A percentile compares a stretch with the other conserved stretches of the same genome.
Conservation (phyloP, 2,797 vertebrate species). For the Enteromius anoplus region DNA sequence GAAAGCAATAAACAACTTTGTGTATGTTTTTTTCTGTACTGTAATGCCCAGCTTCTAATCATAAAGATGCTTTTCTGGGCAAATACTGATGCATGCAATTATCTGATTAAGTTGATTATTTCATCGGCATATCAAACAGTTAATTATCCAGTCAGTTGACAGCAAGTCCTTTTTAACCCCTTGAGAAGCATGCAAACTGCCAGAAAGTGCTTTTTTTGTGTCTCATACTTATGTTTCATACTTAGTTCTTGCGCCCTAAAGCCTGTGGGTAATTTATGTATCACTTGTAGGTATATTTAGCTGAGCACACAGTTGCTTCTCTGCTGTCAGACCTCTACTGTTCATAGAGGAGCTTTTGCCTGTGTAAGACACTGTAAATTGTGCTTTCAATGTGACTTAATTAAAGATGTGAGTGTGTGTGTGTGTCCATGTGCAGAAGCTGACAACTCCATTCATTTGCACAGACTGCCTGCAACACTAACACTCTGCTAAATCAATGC, state of each 20-base stretch:
- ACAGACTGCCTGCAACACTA: slow-evolving; percentile 44
- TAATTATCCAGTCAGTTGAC: not conserved
- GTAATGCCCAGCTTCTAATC: not conserved
- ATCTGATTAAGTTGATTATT: not conserved
- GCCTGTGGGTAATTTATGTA: slow-evolving; percentile 2
- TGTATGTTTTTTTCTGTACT: not conserved
- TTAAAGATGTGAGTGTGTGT: slow-evolving; percentile 31
- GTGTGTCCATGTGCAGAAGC: slow-evolving; percentile 54
- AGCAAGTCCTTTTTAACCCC: not conserved
- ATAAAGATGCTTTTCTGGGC: not conserved
- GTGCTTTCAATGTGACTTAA: slow-evolving; percentile 50
- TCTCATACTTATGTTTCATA: not conserved
- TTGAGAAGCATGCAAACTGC: not conserved
- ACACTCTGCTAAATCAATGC: slow-evolving; percentile 70
- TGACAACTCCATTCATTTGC: slow-evolving; percentile 63
- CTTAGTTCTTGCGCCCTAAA: not conserved
- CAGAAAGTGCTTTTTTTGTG: not conserved
- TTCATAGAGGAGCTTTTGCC: slow-evolving; percentile 3
- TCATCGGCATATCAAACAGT: not conserved
- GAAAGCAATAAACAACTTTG: not conserved
- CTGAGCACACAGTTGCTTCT: slow-evolving; percentile 4
- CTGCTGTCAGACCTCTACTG: slow-evolving; percentile 19
- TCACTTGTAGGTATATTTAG: slow-evolving; percentile 11
- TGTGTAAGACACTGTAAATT: slow-evolving; percentile 42
- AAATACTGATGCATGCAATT: not conserved